phyloP scores from a whole-genome alignment of 1,140 invertebrate species.

The Spodoptera frugiperda region DNA sequence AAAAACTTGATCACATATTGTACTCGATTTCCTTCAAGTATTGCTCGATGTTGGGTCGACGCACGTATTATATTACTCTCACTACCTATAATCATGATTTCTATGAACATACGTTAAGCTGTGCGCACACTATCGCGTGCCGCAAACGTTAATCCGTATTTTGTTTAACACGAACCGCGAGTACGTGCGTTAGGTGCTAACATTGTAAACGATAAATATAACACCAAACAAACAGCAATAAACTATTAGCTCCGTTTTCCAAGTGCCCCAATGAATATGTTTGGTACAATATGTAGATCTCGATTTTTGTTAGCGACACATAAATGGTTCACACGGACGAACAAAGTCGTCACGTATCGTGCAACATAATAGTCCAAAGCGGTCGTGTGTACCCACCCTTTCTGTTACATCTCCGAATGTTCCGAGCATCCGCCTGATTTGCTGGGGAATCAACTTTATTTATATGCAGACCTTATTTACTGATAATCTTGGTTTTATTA shows the following conservation, averaged over 20 bases:
- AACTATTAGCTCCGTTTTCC: neutral
- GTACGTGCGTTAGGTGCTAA: constrained; percentile 12
- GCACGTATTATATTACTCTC: constrained; percentile 58
- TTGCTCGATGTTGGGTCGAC: constrained; percentile 47
- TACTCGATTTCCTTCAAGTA: constrained; percentile 68
- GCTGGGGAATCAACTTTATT: constrained; percentile 42
- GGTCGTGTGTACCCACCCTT: constrained; percentile 28
- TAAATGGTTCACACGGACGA: constrained; percentile 17
- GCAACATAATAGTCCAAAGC: constrained; percentile 27
- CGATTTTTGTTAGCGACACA: constrained; percentile 31
- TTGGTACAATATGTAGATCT: constrained; percentile 16
- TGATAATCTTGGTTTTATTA: constrained; percentile 48
- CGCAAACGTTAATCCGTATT: constrained; percentile 5
- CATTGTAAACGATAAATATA: constrained; percentile 5
- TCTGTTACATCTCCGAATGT: constrained; percentile 33
- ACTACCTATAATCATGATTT: constrained; percentile 42
- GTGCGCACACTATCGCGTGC: constrained; percentile 31
- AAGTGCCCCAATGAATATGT: constrained; percentile 15
- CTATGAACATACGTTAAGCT: constrained; percentile 36
- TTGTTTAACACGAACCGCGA: constrained; percentile 34
- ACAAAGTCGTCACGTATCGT: constrained; percentile 37
- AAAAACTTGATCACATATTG: constrained; percentile 80
- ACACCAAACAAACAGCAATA: neutral
- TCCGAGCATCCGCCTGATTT: constrained; percentile 41
- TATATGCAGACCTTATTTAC: constrained; percentile 44